Base-by-base conservation (phyloP, 2,797 vertebrate species). In the Poeciliopsis presidionis region DNA sequence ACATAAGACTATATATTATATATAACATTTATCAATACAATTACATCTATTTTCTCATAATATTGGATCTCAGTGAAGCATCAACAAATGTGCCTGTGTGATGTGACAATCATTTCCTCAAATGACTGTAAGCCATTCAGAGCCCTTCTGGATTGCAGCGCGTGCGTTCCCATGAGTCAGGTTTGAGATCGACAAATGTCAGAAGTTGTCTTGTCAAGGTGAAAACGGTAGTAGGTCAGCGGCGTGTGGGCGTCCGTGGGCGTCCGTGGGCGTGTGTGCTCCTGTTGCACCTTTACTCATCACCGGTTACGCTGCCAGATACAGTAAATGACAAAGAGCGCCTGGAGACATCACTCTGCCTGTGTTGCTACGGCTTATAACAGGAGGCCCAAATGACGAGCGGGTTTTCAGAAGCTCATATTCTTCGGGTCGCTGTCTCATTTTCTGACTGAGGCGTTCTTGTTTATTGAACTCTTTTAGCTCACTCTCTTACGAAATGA, bases 211-310 rank as follows among this genome's bases (percentile, higher is more conserved):
- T 78, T 74, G 85, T 94, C 88, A 89, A 91, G 88, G 76, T 93
- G 81, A 90, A 90, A 93, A 87, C 89, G 76, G 84, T 90, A 90
- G 88, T 91, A 87, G 89, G 90, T 84, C 88, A 90, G 45, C 69
- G 70, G 71, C 82, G 28, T 22, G 85, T 82, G 72, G 41, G 84
- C 1, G 85, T 83, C 41, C 46, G 85, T 82, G 72, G 41, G 84
- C 1, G 85, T 83, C 41, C 46, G 76, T 83, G 83, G 39, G 82
- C 16, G 76, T 78, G 79, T 86, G 78, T 80, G 67, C 78, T 79
- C 78, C 78, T 89, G 86, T 86, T 89, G 84, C 85, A 79, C 76
- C 80, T 90, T 92, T 91, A 92, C 87, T 93, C 87, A 87, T 86
- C 81, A 70, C 3, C 36, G 71, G 67, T 89, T 81, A 65, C 9